Percentiles rank a stretch among this genome's conserved stretches.
Conservation (phyloP, 2,797 vertebrate species). For the Benthosema pterotum region DNA sequence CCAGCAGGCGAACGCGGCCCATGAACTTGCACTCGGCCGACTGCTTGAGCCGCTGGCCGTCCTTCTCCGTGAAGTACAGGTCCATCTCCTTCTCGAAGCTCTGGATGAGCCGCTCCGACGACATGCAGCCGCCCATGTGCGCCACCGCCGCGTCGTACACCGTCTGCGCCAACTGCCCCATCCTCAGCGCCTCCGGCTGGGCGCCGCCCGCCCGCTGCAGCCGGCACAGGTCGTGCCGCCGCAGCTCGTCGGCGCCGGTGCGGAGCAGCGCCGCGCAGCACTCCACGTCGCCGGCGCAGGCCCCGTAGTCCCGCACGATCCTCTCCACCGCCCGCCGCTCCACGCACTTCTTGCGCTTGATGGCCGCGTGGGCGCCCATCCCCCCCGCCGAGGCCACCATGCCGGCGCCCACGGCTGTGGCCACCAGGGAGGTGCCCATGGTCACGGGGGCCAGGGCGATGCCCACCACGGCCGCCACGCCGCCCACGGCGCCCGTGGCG, state of each 20-base stretch:
- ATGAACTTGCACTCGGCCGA: slow-evolving; percentile 58
- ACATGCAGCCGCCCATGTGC: slow-evolving; percentile 17
- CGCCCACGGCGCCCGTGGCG: slow-evolving; percentile 68
- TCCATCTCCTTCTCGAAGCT: slow-evolving; percentile 59
- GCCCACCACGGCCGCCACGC: slow-evolving; percentile 65
- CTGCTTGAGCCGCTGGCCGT: slow-evolving; percentile 55
- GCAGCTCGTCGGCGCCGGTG: slow-evolving; percentile 60
- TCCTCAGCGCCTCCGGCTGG: slow-evolving; percentile 32
- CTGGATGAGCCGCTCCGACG: slow-evolving; percentile 55
- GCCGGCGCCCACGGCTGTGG: slow-evolving; percentile 64
- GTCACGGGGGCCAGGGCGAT: slow-evolving; percentile 69
- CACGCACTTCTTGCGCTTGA: slow-evolving; percentile 48
- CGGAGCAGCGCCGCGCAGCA: slow-evolving; percentile 60
- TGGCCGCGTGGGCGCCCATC: slow-evolving; percentile 43
- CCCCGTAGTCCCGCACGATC: slow-evolving; percentile 49
- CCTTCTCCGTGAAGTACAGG: slow-evolving; percentile 55
- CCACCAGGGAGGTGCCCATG: slow-evolving; percentile 67
- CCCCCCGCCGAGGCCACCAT: slow-evolving; percentile 68
- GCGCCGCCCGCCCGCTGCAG: slow-evolving; percentile 44
- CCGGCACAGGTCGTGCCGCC: slow-evolving; percentile 42
- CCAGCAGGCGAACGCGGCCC: slow-evolving; percentile 50
- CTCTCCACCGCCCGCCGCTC: slow-evolving; percentile 49
- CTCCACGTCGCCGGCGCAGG: slow-evolving; percentile 53
- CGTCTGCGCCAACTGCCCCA: slow-evolving; percentile 43
- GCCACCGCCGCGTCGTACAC: slow-evolving; percentile 21